Evolutionary conservation across 2,797 vertebrate species (phyloP).

Genomic region (Sebastes glaucus): DNA sequence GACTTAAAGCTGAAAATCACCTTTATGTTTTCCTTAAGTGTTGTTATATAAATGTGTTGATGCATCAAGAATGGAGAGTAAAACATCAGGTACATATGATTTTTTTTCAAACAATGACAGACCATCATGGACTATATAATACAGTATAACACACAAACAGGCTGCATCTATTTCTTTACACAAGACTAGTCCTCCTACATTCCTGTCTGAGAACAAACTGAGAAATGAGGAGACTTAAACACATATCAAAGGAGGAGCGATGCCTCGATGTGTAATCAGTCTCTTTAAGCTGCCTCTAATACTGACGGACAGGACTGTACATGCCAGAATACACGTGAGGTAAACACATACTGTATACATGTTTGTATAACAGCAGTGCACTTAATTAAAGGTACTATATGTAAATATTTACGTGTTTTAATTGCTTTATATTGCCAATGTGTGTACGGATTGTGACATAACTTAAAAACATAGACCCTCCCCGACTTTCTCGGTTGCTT

Average conservation of each 20-base stretch:
- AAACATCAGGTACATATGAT: not conserved
- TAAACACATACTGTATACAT: not conserved
- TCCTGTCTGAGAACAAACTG: not conserved
- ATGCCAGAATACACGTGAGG: not conserved
- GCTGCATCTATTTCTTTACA: not conserved
- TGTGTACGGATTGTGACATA: no score
- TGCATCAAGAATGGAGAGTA: not conserved
- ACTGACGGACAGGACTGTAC: slow-evolving; percentile 9
- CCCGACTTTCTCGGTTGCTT: no score
- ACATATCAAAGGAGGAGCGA: slow-evolving; percentile 8
- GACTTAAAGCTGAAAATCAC: not conserved
- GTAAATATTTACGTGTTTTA: no score
- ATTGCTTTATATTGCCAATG: no score
- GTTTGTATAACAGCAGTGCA: not conserved
- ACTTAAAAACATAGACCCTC: no score
- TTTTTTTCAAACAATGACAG: not conserved
- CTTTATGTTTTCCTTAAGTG: not conserved
- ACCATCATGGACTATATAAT: not conserved
- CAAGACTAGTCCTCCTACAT: not conserved
- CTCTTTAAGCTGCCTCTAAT: not conserved
- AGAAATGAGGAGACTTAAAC: slow-evolving; percentile 10
- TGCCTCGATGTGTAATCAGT: slow-evolving; percentile 1
- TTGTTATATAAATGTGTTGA: not conserved
- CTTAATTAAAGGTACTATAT: not conserved
- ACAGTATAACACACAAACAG: not conserved